Base-by-base conservation (phyloP, 2,113 vertebrate genomes). In the Cricetomys ansorgei region DNA sequence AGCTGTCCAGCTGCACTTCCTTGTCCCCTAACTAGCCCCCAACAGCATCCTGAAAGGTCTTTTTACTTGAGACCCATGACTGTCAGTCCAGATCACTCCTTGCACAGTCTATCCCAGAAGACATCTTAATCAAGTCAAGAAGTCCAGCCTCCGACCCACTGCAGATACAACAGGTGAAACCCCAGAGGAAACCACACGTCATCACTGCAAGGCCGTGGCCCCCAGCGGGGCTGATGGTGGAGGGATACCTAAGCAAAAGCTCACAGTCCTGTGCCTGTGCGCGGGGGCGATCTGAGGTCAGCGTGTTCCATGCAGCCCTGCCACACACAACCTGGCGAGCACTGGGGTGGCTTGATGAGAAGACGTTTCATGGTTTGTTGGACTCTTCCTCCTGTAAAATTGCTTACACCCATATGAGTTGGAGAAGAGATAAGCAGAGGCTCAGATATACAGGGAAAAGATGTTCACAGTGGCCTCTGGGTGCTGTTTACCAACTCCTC, bases 341-440 rank as follows among this genome's bases (percentile, higher is more conserved):
- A 1, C 53, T 13, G 19, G 53, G 8, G 12, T 12, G 13, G 89
- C 53, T 40, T 53, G 7, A 34, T 72, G 7, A 65, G 45, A n/a
- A 75, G 57, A 10, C 34, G 40, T 37, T n/a, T 13, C 1, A 5
- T n/a, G 43, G 57, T 65, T 95, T 80, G 73, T 53, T 81, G 79
- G 40, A 37, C 6, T 76, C 86, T 70, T 93, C 45, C 34, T 72
- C 29, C 73, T 72, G 16, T 96, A 96, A 80, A 65, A n/a, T 77
- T 90, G 59, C 76, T 65, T 84, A 75, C 37, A 37, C 15, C 65
- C 13, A 64, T 57, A 45, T 7, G 27, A 55, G 21, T 27, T 45
- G 16, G 79, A 67, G 11, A 19, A n/a, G 40, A 34, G 85, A 76
- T 89, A 72, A 84, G 62, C 34, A 65, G 84, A 69, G 29, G 45